phyloP scores from a whole-genome alignment of 1,140 invertebrate species.

The Bradynema listronoti region DNA sequence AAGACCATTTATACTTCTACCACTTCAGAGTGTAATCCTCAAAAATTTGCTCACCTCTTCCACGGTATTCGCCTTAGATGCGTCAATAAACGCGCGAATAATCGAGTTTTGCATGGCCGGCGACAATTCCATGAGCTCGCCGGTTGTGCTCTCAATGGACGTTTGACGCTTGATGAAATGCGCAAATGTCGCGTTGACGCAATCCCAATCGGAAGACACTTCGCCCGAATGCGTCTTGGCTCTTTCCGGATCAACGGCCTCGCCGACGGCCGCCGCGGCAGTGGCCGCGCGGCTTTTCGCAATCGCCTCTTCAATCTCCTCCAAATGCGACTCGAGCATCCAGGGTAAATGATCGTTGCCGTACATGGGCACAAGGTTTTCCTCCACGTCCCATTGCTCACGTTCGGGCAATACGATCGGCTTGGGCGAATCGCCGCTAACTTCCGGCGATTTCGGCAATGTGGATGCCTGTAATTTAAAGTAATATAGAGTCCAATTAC shows the following conservation, averaged over 20 bases:
- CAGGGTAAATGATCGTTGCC: conserved; percentile 55
- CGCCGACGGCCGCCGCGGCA: conserved; percentile 6
- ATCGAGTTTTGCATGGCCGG: no score
- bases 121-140: no score
- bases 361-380: conserved; percentile 51
- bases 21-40: not conserved
- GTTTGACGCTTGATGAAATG: no score
- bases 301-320: conserved; percentile 25
- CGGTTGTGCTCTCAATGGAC: no score
- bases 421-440: no score
- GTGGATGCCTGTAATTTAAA: no score
- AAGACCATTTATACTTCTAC: conserved; percentile 1
- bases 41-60: conserved; percentile 35
- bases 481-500: no score
- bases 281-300: conserved; percentile 1
- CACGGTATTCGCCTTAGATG: conserved; percentile 52
- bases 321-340: conserved; percentile 54
- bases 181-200: no score
- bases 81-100: conserved; percentile 35
- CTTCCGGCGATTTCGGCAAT: no score
- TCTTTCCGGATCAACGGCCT: conserved; percentile 14
- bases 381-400: conserved; percentile 50
- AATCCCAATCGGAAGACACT: no score
- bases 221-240: no score
- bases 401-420: conserved; percentile 37